Conservation (phyloP, 2,797 vertebrate genomes). For the Chlorospingus semifuscus region DNA sequence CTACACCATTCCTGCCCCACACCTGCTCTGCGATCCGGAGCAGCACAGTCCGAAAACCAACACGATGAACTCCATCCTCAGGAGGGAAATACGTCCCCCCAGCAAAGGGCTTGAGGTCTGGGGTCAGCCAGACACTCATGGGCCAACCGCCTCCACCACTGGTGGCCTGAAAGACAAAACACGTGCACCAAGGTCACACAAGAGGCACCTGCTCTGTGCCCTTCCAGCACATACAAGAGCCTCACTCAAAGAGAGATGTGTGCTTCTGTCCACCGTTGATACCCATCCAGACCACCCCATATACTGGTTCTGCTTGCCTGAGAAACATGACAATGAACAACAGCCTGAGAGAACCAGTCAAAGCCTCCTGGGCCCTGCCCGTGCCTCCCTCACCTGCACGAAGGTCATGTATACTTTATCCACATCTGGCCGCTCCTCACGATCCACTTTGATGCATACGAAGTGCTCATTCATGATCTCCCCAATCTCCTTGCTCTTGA, state of each 20-base stretch:
- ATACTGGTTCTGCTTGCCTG: background rate
- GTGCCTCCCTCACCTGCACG: slow-evolving; percentile 78
- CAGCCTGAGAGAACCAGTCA: background rate
- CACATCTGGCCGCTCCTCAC: slow-evolving; percentile 93
- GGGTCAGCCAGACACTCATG: slow-evolving; percentile 96
- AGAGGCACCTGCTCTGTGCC: background rate
- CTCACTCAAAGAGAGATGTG: background rate
- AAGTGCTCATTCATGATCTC: slow-evolving; percentile 89
- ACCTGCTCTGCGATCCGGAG: slow-evolving; percentile 87
- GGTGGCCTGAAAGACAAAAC: slow-evolving; percentile 79
- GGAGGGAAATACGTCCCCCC: slow-evolving; percentile 94
- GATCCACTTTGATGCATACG: slow-evolving; percentile 91
- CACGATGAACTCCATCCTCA: slow-evolving; percentile 80
- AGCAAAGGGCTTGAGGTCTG: slow-evolving; percentile 87
- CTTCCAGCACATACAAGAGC: background rate
- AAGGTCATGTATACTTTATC: slow-evolving; percentile 97
- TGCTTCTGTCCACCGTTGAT: rapidly evolving
- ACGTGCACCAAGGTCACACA: rapidly evolving
- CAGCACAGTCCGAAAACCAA: slow-evolving; percentile 89
- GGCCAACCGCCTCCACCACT: slow-evolving; percentile 94
- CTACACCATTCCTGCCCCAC: background rate
- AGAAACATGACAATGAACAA: background rate
- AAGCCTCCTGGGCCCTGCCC: background rate
- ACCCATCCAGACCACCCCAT: background rate
- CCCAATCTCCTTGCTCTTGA: slow-evolving; percentile 87